A percentile compares a stretch with the other conserved stretches of the same genome.
These are phyloP conservation scores for Syngnathus scovelli DNA, from an alignment of 2,113 vertebrate genomes.

Conservation along the genomic window DNA sequence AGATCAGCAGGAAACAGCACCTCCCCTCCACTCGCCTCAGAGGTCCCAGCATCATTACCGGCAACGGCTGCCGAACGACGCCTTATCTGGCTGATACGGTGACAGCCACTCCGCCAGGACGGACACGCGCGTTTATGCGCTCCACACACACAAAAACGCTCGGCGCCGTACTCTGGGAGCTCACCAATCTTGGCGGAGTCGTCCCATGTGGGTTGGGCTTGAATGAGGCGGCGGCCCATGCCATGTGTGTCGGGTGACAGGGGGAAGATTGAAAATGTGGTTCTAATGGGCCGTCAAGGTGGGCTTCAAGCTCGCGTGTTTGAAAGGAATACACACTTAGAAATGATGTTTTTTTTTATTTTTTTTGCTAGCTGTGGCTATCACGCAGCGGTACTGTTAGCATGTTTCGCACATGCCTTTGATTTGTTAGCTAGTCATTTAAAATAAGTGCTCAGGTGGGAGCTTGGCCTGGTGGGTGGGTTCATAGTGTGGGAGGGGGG, in stretches of 20 bases:
- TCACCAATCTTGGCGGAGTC: slow-evolving; percentile 1
- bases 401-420: slow-evolving; percentile 40
- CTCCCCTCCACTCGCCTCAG: slow-evolving; percentile 42
- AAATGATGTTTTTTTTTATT: not conserved
- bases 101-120: slow-evolving; percentile 52
- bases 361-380: too few relatives aligned
- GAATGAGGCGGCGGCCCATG: slow-evolving; percentile 4
- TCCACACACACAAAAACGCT: slow-evolving; percentile 9
- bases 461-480: slow-evolving; percentile 16
- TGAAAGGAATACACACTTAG: not conserved
- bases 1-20: slow-evolving; percentile 51
- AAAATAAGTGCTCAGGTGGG: slow-evolving; percentile 62
- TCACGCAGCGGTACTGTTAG: not conserved
- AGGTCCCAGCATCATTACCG: slow-evolving; percentile 68
- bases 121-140: slow-evolving; percentile 9
- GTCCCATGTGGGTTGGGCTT: slow-evolving; percentile 1
- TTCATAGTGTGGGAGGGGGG: slow-evolving; percentile 8
- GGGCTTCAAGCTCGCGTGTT: not conserved
- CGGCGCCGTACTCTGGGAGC: not conserved
- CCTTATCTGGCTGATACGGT: slow-evolving; percentile 63
- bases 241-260: not conserved
- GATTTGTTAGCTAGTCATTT: slow-evolving; percentile 60
- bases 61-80: slow-evolving; percentile 27
- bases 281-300: slow-evolving; percentile 1
- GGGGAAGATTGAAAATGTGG: not conserved